Evolutionary conservation across 2,888 invertebrate genomes (phyloP).

Genomic region (Siphonodentalium dalli): DNA sequence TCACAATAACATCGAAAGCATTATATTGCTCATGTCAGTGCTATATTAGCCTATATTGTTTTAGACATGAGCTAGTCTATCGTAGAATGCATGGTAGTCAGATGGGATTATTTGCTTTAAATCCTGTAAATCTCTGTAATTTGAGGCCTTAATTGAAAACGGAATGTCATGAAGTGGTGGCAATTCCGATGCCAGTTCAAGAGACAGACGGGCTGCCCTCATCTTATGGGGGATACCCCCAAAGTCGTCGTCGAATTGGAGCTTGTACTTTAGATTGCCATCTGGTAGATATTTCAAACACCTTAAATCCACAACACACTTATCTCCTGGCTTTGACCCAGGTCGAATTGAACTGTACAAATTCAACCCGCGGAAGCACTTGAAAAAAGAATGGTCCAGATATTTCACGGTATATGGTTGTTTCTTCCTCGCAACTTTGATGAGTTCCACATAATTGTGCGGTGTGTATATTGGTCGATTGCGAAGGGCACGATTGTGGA

Average conservation of each 20-base stretch:
- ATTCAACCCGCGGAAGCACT: not conserved
- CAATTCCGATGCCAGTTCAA: too few relatives aligned
- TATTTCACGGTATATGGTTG: conserved; percentile 3
- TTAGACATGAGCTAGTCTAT: too few relatives aligned
- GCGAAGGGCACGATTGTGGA: conserved; percentile 1
- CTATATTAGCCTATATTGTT: too few relatives aligned
- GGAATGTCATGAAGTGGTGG: too few relatives aligned
- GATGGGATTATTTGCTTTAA: too few relatives aligned
- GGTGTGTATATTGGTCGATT: not conserved
- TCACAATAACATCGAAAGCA: too few relatives aligned
- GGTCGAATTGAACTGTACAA: not conserved
- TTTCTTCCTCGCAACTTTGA: not conserved
- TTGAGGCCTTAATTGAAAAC: too few relatives aligned
- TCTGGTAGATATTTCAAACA: not conserved
- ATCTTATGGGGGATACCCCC: not conserved
- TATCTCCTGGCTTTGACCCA: not conserved
- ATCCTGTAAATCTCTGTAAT: too few relatives aligned
- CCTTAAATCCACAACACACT: not conserved
- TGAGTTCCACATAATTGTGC: not conserved
- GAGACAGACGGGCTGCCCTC: too few relatives aligned
- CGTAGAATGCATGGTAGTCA: too few relatives aligned
- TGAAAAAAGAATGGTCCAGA: not conserved
- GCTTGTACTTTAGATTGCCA: not conserved
- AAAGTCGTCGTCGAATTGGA: not conserved
- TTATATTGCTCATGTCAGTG: too few relatives aligned